phyloP scores from a whole-genome alignment of 2,888 invertebrate species.

The Luperina testacea region DNA sequence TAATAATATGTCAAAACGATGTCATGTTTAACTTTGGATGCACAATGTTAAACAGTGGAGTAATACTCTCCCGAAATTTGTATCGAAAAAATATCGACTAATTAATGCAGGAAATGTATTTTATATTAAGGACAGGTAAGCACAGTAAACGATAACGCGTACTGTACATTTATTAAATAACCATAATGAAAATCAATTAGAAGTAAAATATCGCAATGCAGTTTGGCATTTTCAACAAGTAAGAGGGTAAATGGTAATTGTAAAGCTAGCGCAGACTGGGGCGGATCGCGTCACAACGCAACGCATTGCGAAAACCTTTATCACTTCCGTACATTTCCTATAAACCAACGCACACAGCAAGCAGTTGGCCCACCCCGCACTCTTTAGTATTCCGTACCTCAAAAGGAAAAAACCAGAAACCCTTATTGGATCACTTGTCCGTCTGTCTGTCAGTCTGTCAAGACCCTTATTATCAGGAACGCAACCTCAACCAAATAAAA shows the following conservation, averaged over 20 bases:
- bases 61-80: too few relatives aligned
- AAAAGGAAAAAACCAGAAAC: not conserved
- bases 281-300: not conserved
- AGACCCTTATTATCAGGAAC: not conserved
- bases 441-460: not conserved
- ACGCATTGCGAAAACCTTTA: not conserved
- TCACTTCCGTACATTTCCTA: not conserved
- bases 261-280: not conserved
- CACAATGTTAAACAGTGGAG: too few relatives aligned
- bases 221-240: not conserved
- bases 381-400: not conserved
- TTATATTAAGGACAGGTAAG: not conserved
- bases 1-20: too few relatives aligned
- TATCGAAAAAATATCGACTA: too few relatives aligned
- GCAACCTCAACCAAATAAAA: not conserved
- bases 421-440: not conserved
- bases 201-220: constrained; percentile 1
- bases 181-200: not conserved
- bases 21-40: too few relatives aligned
- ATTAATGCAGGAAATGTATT: not conserved
- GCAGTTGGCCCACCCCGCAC: not conserved
- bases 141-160: too few relatives aligned
- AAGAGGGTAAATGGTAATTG: not conserved
- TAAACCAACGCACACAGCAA: not conserved
- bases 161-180: not conserved